Evolutionary conservation across 2,888 invertebrate species (phyloP).

Genomic region (Idaea dimidiata): DNA sequence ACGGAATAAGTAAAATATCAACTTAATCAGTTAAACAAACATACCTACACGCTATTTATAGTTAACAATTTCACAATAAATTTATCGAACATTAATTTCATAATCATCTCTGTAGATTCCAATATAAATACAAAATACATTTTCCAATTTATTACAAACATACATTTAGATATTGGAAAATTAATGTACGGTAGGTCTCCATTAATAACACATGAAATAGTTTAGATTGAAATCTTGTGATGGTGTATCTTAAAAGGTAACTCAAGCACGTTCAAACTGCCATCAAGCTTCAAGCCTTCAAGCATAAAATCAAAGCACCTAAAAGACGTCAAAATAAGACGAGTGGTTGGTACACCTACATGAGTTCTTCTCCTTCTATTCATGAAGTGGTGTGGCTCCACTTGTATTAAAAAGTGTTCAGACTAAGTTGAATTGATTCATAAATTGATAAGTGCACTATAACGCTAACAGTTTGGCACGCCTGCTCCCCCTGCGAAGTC

Average conservation of each 20-base stretch:
- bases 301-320: not conserved
- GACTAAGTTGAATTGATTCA: no score
- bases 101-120: constrained; percentile 7
- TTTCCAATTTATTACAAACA: not conserved
- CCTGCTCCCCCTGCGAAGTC: no score
- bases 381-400: no score
- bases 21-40: no score
- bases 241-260: not conserved
- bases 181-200: not conserved
- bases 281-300: not conserved
- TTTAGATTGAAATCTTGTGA: not conserved
- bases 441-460: no score
- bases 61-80: constrained; percentile 8
- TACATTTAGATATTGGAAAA: not conserved
- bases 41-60: constrained; percentile 7
- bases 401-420: no score
- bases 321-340: not conserved
- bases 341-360: no score
- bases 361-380: no score
- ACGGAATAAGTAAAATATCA: no score
- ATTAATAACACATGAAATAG: not conserved
- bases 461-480: no score
- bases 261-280: not conserved
- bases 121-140: not conserved
- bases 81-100: not conserved